Evolutionary conservation across 2,797 vertebrate genomes (phyloP).

Genomic region (Bucorvus abyssinicus): DNA sequence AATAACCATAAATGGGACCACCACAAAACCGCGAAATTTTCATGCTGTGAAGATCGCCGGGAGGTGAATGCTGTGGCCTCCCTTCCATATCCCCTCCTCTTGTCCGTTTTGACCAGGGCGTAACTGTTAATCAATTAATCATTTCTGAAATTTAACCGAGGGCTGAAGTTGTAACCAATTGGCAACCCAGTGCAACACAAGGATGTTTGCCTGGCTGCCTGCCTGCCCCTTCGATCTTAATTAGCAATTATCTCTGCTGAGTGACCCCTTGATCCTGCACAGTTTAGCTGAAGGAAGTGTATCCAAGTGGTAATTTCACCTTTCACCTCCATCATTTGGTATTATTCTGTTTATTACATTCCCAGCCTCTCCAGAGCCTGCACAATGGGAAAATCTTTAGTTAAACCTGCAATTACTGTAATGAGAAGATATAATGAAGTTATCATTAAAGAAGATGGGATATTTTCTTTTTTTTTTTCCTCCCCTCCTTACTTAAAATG

Average conservation of each 20-base stretch:
- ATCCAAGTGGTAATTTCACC: slow-evolving; percentile 63
- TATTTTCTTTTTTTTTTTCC: not conserved
- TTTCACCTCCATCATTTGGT: slow-evolving; percentile 50
- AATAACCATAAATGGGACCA: not conserved
- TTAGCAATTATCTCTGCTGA: slow-evolving; percentile 72
- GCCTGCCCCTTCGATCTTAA: slow-evolving; percentile 50
- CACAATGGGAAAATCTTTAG: slow-evolving; percentile 28
- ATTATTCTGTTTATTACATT: slow-evolving; percentile 66
- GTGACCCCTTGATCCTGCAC: slow-evolving; percentile 50
- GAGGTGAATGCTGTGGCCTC: not conserved
- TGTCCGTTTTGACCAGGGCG: not conserved
- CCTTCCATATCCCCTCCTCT: not conserved
- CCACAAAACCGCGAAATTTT: not conserved
- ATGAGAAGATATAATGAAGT: slow-evolving; percentile 52
- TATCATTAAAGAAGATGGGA: slow-evolving; percentile 33
- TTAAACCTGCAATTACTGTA: slow-evolving; percentile 57
- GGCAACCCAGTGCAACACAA: not conserved
- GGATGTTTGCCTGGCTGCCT: slow-evolving; percentile 35
- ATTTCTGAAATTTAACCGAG: slow-evolving; percentile 72
- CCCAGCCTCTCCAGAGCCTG: not conserved
- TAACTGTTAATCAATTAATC: slow-evolving; percentile 61
- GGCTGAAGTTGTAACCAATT: slow-evolving; percentile 44
- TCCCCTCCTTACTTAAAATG: not conserved
- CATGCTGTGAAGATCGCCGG: not conserved
- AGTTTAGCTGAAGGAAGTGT: slow-evolving; percentile 47